Conservation (phyloP, 2,113 vertebrate species). For the Charadrius vociferus region DNA sequence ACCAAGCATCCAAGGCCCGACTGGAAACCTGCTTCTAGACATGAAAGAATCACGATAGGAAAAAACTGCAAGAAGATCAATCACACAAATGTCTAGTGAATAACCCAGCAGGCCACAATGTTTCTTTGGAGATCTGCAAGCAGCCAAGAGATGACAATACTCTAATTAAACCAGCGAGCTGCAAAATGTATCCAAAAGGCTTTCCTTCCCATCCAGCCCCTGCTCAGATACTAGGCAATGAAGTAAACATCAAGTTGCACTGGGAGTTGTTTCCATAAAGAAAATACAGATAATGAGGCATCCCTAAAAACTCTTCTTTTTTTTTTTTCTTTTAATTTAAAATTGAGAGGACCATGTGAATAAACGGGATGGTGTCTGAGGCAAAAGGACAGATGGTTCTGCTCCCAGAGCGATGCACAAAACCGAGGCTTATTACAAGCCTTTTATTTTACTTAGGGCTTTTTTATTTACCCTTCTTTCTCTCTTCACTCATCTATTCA, state of each 20-base stretch:
- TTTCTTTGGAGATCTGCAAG: neutral
- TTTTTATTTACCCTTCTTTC: constrained; percentile 18
- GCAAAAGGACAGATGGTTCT: constrained; percentile 36
- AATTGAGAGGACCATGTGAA: neutral
- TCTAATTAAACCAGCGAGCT: constrained; percentile 18
- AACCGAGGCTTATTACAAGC: neutral
- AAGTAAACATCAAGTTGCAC: neutral
- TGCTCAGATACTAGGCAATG: neutral
- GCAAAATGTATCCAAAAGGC: neutral
- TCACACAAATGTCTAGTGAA: neutral
- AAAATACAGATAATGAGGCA: constrained; percentile 13
- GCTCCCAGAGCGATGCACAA: neutral
- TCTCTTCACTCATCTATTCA: constrained; percentile 24
- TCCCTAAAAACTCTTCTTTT: neutral
- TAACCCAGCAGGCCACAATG: neutral
- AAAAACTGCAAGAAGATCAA: neutral
- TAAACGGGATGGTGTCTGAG: neutral
- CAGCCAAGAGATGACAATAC: neutral
- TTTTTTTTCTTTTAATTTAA: neutral
- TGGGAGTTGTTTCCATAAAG: neutral
- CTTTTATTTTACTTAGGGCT: neutral
- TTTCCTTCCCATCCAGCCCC: neutral
- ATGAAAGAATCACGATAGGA: neutral
- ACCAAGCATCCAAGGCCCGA: neutral
- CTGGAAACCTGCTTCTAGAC: neutral